Evolutionary conservation across 2,888 invertebrate species (phyloP).

Genomic region (Limulus polyphemus): DNA sequence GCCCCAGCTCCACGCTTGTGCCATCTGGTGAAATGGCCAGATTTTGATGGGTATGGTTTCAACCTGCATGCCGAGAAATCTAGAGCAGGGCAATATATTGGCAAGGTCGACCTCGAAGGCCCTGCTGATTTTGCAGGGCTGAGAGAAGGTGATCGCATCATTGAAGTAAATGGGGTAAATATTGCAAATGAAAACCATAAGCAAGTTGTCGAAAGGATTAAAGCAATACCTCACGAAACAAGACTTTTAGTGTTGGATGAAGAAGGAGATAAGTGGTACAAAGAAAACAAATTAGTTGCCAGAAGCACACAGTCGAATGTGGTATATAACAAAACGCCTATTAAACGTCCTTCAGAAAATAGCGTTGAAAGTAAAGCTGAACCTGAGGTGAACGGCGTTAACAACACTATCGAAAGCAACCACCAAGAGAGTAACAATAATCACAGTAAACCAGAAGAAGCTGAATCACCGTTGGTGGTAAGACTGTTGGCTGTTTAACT

Average conservation of each 20-base stretch:
- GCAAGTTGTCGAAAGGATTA: slow-evolving; percentile 78
- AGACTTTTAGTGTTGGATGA: slow-evolving; percentile 70
- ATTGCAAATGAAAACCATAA: slow-evolving; percentile 84
- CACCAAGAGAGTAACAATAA: too few species aligned
- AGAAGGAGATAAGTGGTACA: slow-evolving; percentile 57
- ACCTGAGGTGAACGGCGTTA: too few species aligned
- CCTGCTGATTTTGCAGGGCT: slow-evolving; percentile 47
- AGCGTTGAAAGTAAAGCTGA: too few species aligned
- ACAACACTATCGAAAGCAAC: too few species aligned
- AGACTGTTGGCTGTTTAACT: too few species aligned
- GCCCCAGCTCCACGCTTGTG: slow-evolving; percentile 51
- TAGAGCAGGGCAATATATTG: slow-evolving; percentile 85
- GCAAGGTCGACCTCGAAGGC: slow-evolving; percentile 65
- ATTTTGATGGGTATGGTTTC: slow-evolving; percentile 94
- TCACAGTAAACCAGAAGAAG: too few species aligned
- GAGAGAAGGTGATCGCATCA: slow-evolving; percentile 72
- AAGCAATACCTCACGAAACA: slow-evolving; percentile 69
- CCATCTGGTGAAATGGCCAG: slow-evolving; percentile 75
- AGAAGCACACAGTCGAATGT: slow-evolving; percentile 42
- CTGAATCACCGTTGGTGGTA: too few species aligned
- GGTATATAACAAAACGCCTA: slow-evolving; percentile 30
- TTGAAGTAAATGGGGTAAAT: slow-evolving; percentile 83
- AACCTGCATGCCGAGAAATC: slow-evolving; percentile 94
- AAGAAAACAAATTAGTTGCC: slow-evolving; percentile 44
- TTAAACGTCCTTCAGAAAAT: too few species aligned